Percentiles rank a stretch among this genome's conserved stretches.
phyloP scores from a whole-genome alignment of 2,888 invertebrate species.

The Lasiommata megera region DNA sequence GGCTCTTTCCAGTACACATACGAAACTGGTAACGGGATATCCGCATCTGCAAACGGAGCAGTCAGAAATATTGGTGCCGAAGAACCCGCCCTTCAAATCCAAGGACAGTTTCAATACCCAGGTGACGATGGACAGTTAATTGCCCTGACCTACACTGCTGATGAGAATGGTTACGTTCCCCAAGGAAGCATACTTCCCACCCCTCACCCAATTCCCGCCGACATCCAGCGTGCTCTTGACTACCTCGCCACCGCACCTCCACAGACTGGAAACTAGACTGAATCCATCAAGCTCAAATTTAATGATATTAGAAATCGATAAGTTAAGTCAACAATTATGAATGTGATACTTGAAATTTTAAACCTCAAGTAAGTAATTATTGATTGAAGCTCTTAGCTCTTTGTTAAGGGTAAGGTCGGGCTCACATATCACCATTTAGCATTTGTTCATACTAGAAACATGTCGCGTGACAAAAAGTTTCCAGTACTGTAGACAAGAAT shows the following conservation, averaged over 20 bases:
- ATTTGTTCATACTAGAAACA: too few relatives aligned
- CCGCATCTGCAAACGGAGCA: conserved; percentile 77
- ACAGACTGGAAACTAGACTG: conserved; percentile 41
- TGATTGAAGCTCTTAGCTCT: background rate
- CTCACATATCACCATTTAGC: background rate
- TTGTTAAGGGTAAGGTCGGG: background rate
- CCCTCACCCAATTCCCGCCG: conserved; percentile 86
- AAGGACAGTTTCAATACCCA: conserved; percentile 84
- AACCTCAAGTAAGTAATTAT: background rate
- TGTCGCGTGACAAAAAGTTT: too few relatives aligned
- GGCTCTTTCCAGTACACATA: conserved; percentile 81
- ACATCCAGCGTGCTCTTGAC: conserved; percentile 84
- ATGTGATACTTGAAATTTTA: background rate
- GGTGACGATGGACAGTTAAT: conserved; percentile 83
- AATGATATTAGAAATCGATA: background rate
- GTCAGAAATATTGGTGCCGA: conserved; percentile 80
- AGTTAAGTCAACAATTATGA: background rate
- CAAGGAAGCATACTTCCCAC: conserved; percentile 83
- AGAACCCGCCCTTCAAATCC: conserved; percentile 75
- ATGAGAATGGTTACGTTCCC: conserved; percentile 87
- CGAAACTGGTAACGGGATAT: conserved; percentile 85
- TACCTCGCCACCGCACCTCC: conserved; percentile 85
- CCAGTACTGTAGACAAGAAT: too few relatives aligned
- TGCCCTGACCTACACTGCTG: conserved; percentile 83
- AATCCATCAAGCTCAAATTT: background rate